phyloP scores from a whole-genome alignment of 2,888 invertebrate species.

The Nephrotoma guestfalica region DNA sequence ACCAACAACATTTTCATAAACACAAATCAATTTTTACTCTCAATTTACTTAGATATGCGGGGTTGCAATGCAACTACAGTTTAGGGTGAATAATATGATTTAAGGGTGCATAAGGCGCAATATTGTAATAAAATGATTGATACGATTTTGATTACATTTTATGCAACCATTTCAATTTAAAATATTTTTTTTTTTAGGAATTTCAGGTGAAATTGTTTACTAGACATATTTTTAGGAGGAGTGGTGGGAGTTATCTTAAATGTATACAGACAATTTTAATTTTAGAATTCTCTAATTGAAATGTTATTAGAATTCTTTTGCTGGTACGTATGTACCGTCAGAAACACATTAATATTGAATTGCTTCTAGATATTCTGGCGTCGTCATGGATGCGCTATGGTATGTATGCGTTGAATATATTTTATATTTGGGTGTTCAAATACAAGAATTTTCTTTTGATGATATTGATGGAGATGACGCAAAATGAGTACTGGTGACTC shows the following conservation, averaged over 20 bases:
- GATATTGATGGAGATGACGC: not conserved
- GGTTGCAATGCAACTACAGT: not conserved
- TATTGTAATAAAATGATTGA: not conserved
- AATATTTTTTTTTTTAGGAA: not conserved
- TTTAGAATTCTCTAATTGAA: not conserved
- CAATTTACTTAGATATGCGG: too few relatives aligned
- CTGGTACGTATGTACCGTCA: not conserved
- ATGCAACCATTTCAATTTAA: not conserved
- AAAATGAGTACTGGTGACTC: not conserved
- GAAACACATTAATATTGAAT: not conserved
- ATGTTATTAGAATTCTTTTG: not conserved
- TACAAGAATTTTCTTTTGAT: not conserved
- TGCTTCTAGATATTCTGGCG: not conserved
- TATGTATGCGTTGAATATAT: not conserved
- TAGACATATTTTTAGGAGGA: not conserved
- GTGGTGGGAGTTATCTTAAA: not conserved
- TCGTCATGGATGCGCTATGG: not conserved
- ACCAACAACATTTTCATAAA: too few relatives aligned
- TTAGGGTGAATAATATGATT: too few relatives aligned
- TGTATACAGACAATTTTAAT: not conserved
- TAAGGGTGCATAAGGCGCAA: too few relatives aligned
- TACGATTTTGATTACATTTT: not conserved
- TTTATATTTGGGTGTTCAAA: not conserved
- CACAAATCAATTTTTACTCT: too few relatives aligned
- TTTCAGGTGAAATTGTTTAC: not conserved